These are phyloP conservation scores for Gasterosteus nipponicus DNA, from an alignment of 2,113 vertebrate species.

Conservation along the genomic window DNA sequence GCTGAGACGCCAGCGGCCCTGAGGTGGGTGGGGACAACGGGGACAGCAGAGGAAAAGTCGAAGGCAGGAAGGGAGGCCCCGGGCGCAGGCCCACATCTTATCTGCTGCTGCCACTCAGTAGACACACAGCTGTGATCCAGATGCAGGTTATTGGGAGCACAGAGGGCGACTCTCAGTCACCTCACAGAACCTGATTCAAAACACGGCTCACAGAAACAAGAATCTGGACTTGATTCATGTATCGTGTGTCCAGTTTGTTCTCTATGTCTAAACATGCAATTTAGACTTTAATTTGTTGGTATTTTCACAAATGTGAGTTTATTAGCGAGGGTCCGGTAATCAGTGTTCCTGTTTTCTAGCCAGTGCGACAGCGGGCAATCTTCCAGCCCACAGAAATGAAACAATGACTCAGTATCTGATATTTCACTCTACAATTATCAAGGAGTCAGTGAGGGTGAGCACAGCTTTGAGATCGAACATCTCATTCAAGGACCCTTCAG, in stretches of 20 bases:
- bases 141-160: constrained; percentile 39
- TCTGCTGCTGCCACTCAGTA: constrained; percentile 46
- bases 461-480: neutral
- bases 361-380: neutral
- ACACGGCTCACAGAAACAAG: neutral
- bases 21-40: constrained; percentile 34
- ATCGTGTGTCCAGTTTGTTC: neutral
- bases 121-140: constrained; percentile 42
- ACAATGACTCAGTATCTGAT: neutral
- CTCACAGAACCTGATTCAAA: constrained; percentile 27
- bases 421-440: neutral
- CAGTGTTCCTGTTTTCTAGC: constrained; percentile 1
- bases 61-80: constrained; percentile 42
- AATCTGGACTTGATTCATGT: neutral
- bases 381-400: neutral
- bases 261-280: neutral
- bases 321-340: neutral
- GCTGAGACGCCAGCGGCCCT: constrained; percentile 24
- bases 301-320: neutral
- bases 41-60: constrained; percentile 36
- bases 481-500: constrained; percentile 12
- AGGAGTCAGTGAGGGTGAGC: neutral
- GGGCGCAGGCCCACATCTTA: constrained; percentile 45
- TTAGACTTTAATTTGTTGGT: neutral
- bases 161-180: constrained; percentile 51